phyloP scores from a whole-genome alignment of 2,113 vertebrate species.

The Myotis davidii region DNA sequence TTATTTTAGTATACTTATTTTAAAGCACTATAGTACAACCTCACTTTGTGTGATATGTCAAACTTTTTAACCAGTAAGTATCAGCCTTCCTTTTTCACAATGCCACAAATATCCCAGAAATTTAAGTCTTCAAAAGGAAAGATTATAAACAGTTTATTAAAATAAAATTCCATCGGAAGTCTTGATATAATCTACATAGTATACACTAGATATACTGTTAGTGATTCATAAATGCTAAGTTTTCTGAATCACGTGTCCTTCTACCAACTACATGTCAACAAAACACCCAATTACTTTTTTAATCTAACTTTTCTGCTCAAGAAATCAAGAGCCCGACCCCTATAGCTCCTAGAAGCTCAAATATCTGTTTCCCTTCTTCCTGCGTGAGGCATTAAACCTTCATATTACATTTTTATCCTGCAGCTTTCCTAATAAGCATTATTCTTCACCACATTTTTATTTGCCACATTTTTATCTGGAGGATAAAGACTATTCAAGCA shows the following conservation, averaged over 20 bases:
- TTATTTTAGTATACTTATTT: constrained; percentile 2
- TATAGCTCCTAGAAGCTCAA: background rate
- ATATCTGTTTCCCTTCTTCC: background rate
- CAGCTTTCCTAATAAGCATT: background rate
- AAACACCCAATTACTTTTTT: constrained; percentile 38
- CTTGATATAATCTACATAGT: constrained; percentile 5
- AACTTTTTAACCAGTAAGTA: background rate
- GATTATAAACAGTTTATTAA: constrained; percentile 47
- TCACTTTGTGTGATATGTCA: background rate
- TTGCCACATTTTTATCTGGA: background rate
- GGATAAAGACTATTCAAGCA: background rate
- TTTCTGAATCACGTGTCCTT: background rate
- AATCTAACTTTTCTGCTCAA: constrained; percentile 31
- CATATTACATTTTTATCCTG: background rate
- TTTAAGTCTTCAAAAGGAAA: constrained; percentile 47
- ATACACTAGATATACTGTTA: constrained; percentile 1
- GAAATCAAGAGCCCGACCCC: background rate
- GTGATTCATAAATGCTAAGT: background rate
- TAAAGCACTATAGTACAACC: constrained; percentile 14
- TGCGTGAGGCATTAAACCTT: background rate
- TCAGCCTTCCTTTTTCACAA: constrained; percentile 5
- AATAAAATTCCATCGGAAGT: constrained; percentile 30
- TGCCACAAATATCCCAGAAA: constrained; percentile 32
- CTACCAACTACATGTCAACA: constrained; percentile 28
- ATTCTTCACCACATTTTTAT: background rate